A percentile compares a stretch with the other conserved stretches of the same genome.
phyloP scores from a whole-genome alignment of 2,888 invertebrate species.

The Lepas anatifera region DNA sequence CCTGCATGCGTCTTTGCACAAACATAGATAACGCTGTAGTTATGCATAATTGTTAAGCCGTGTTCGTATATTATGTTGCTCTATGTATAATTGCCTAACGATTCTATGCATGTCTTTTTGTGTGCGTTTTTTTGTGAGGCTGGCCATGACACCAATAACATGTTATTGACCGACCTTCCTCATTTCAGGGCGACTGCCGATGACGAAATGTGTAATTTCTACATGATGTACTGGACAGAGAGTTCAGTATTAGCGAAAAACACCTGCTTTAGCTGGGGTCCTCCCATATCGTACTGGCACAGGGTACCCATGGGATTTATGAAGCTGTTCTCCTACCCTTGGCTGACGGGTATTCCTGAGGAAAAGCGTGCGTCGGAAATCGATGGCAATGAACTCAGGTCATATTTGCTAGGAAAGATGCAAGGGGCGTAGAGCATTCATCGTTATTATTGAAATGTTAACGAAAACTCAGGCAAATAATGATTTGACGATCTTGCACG shows the following conservation, averaged over 20 bases:
- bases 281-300: conserved; percentile 73
- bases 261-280: conserved; percentile 71
- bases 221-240: conserved; percentile 83
- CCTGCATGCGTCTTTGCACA: too few species aligned
- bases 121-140: too few species aligned
- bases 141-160: not conserved
- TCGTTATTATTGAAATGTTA: too few species aligned
- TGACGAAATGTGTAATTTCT: conserved; percentile 93
- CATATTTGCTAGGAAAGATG: not conserved
- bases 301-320: conserved; percentile 44
- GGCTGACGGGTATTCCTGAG: not conserved
- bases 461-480: too few species aligned
- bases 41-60: not conserved
- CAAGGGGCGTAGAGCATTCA: not conserved
- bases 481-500: too few species aligned
- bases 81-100: not conserved
- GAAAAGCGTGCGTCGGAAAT: not conserved
- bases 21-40: not conserved
- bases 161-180: not conserved
- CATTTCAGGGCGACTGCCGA: conserved; percentile 56
- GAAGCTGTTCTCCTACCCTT: conserved; percentile 4
- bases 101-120: too few species aligned
- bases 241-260: conserved; percentile 46
- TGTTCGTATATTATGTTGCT: not conserved
- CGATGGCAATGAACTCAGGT: not conserved